Evolutionary conservation across 2,113 vertebrate genomes (phyloP), one percentile per base, ranked within the genome.

Genomic region (Actinemys pallida): DNA sequence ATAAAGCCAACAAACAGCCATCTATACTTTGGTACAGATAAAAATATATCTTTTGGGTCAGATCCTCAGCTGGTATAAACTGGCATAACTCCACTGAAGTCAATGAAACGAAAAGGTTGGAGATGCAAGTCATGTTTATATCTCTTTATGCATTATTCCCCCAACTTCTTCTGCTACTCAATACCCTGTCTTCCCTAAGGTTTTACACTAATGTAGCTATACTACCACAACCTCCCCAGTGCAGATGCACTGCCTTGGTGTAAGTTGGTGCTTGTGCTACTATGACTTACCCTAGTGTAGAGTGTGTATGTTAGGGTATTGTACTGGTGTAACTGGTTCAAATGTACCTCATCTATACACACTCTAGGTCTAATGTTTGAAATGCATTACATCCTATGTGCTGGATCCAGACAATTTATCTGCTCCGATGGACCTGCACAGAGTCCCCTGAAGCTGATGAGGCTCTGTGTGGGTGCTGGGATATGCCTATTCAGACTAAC

Each of bases 1-100:
- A 45, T 72, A 86, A 62, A 86, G 89, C 59, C 82, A 97, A 2
- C 50, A 94, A 90, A 29, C 87, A 94, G 72, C 88, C 92, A 94
- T 90, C 81, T 96, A 39, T 27, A 65, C 84, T 96, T 88, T 83
- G 83, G 39, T 57, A 27, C 83, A 93, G 84, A 72, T 29, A 47
- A 92, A 93, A 95, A 81, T 78, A 42, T 81, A 92, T 93, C 91
- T 90, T 85, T 91, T 62, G 87, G 84, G 47, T 20, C 88, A 93
- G 75, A 86, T 91, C 84, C 79, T 85, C 92, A 81, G 56, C 90
- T 90, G 81, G 42, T 93, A 76, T 95, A 96, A 96, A 87, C 89
- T 82, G 81, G 59, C 2, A 1, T 76, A 56, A 65, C 88, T 95
- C 87, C 53, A 50, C n/a, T 90, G 88, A 81, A 76, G 75, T 80